These are phyloP conservation scores for Hydrolagus colliei DNA, from an alignment of 2,797 vertebrate genomes.

Conservation along the genomic window DNA sequence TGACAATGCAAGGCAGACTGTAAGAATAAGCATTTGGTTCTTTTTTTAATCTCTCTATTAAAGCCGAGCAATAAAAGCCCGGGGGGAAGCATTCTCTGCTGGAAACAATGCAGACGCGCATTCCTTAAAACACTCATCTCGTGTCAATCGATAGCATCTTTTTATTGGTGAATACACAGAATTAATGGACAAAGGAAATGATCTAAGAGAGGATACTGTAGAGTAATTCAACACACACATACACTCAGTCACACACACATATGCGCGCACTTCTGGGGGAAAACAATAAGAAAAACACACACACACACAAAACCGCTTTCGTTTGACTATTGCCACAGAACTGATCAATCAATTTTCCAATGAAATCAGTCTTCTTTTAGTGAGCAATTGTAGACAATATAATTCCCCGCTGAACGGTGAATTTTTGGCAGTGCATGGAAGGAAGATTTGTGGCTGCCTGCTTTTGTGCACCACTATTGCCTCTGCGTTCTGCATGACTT, in stretches of 20 bases:
- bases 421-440: conserved; percentile 13
- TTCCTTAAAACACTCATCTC: conserved; percentile 25
- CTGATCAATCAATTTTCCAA: conserved; percentile 31
- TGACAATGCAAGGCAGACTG: not conserved
- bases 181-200: conserved; percentile 24
- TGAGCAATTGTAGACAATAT: conserved; percentile 11
- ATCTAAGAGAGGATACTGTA: conserved; percentile 14
- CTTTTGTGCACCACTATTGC: conserved; percentile 24
- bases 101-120: conserved; percentile 5
- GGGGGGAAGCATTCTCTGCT: not conserved
- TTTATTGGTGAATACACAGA: conserved; percentile 27
- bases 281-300: conserved; percentile 23
- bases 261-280: conserved; percentile 12
- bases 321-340: conserved; percentile 31
- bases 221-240: conserved; percentile 14
- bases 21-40: not conserved
- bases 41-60: not conserved
- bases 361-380: conserved; percentile 29
- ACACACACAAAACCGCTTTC: conserved; percentile 27
- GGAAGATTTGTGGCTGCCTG: conserved; percentile 30
- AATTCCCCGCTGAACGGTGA: conserved; percentile 24
- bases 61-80: not conserved
- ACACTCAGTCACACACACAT: not conserved
- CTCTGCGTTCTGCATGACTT: conserved; percentile 31
- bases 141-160: conserved; percentile 7